Percentiles rank a stretch among this genome's conserved stretches.
Conservation (phyloP, 1,140 invertebrate genomes). For the Zaprionus ornatus region DNA sequence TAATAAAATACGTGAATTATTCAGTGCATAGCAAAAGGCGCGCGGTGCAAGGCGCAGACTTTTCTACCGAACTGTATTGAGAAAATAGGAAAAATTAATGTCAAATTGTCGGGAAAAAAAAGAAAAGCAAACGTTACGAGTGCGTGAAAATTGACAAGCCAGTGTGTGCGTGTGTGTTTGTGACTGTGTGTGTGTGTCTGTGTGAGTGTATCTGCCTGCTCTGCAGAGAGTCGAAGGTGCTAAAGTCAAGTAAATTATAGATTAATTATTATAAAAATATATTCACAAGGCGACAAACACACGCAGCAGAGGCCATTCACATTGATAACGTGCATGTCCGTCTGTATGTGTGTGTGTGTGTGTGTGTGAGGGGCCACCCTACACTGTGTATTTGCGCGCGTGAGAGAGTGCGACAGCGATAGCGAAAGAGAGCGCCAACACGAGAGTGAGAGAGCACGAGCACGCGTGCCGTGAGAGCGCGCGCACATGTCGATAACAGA, state of each 20-base stretch:
- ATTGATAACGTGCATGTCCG: constrained; percentile 40
- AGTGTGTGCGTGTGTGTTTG: background rate
- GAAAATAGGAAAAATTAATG: background rate
- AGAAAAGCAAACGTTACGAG: constrained; percentile 19
- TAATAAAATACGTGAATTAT: background rate
- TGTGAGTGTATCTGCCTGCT: background rate
- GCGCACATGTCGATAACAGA: constrained; percentile 71
- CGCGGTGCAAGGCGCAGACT: constrained; percentile 9
- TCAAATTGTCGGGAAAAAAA: background rate
- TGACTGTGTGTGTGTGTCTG: background rate
- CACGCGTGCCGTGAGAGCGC: constrained; percentile 49
- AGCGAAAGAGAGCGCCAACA: background rate
- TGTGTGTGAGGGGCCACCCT: constrained; percentile 37
- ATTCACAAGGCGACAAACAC: constrained; percentile 36
- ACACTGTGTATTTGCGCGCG: constrained; percentile 33
- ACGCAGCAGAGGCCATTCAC: constrained; percentile 56
- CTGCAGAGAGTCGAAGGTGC: constrained; percentile 27
- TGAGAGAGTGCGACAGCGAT: constrained; percentile 18
- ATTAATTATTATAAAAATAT: constrained; percentile 50
- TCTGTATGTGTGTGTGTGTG: constrained; percentile 1
- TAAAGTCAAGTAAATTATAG: constrained; percentile 45
- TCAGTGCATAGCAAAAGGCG: constrained; percentile 35
- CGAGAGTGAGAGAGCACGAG: constrained; percentile 30
- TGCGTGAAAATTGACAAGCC: constrained; percentile 10
- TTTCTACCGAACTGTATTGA: background rate